phyloP scores from a whole-genome alignment of 2,113 vertebrate species.

The Aviceda subcristata region DNA sequence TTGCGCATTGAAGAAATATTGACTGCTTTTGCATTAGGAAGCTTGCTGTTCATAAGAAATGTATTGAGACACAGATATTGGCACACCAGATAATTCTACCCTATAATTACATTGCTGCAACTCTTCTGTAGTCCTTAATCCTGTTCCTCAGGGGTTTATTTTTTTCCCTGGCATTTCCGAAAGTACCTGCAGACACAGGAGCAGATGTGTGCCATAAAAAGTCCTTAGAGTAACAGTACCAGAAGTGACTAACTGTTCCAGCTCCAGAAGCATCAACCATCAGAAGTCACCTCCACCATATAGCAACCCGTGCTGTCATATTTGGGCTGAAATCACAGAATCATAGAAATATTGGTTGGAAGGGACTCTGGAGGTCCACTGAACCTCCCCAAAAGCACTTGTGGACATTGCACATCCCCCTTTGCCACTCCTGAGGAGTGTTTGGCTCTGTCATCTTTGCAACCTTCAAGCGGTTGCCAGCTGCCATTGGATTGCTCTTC shows the following conservation, averaged over 20 bases:
- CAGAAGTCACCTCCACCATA: not conserved
- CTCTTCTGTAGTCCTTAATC: not conserved
- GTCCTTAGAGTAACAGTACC: not conserved
- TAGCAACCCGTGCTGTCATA: not conserved
- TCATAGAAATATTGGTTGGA: not conserved
- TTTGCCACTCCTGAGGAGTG: not conserved
- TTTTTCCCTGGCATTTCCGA: not conserved
- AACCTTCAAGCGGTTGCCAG: not conserved
- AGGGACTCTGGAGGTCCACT: not conserved
- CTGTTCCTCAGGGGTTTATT: not conserved
- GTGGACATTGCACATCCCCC: fast-evolving
- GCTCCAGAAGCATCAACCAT: not conserved
- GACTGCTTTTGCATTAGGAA: not conserved
- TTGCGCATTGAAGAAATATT: not conserved
- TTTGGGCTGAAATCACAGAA: not conserved
- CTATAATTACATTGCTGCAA: not conserved
- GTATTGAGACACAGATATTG: not conserved
- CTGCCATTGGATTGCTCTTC: not conserved
- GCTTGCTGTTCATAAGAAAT: not conserved
- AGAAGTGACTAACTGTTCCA: not conserved
- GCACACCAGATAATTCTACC: not conserved
- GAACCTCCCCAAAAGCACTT: not conserved
- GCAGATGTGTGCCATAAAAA: not conserved
- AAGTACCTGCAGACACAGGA: not conserved
- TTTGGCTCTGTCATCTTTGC: not conserved